Evolutionary conservation across 1,140 invertebrate species (phyloP), one percentile per base, ranked within the genome.

Genomic region (Melanaphis sacchari): DNA sequence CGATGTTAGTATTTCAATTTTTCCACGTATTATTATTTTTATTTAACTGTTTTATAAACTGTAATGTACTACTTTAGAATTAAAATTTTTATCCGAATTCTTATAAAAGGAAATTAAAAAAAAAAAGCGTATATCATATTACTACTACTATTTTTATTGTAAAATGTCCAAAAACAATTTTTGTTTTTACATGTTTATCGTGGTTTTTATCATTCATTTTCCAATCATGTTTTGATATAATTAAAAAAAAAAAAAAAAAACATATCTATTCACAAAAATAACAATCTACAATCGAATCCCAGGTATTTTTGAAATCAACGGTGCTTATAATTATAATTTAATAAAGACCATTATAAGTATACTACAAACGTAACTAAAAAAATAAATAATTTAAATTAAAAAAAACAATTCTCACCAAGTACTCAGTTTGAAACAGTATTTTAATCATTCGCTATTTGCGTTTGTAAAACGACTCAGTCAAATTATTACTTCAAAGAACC

Each of bases 401-500:
- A 88, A 88, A 88, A 46, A 88, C 36, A 90, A 59, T 59, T 90
- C 24, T 26, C 52, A 40, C 49, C 11, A 59, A 90, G 36, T 59
- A 90, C 36, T 9, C 15, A 8, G 4, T 9, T 9, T 18, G 46
- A 89, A 89, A 90, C 22, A 26, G 38, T 59, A 59, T 90, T 90
- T 89, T 89, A 89, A 52, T 89, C 87, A 52, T 89, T 89, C 87
- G n/a, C 46, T 43, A 31, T 87, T 54, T 36, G 49, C 36, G 36
- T 90, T 90, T 90, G 88, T 90, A 40, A 52, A 59, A 59, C 46
- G 31, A 36, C 22, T 26, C 88, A 54, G 88, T 90, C 36, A 59
- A 90, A 59, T 89, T 49, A 49, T 52, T 22, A 89, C 87, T 89
- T 89, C 87, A 89, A 89, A 89, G 87, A 89, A 89, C 46, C 43